A percentile compares a stretch with the other conserved stretches of the same genome.
Evolutionary conservation across 1,140 invertebrate species (phyloP).

Genomic region (Phthorimaea operculella): DNA sequence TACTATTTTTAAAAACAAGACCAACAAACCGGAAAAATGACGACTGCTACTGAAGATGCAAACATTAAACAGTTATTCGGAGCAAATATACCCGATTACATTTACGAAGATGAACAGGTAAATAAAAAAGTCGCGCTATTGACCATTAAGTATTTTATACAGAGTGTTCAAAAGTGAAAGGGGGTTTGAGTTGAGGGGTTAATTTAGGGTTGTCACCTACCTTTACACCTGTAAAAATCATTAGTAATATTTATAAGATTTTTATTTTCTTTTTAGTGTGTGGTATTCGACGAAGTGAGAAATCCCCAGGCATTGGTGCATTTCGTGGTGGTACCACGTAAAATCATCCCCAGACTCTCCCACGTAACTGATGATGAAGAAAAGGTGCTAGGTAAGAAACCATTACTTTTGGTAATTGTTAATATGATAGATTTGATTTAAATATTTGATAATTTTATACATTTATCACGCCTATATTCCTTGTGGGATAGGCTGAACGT

Average conservation of each 20-base stretch:
- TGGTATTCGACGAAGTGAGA: constrained; percentile 74
- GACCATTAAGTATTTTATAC: no score
- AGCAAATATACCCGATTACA: neutral
- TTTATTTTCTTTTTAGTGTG: constrained; percentile 60
- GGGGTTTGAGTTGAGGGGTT: no score
- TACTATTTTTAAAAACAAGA: no score
- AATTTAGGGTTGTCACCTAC: no score
- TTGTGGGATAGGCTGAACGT: no score
- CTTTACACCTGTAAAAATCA: no score
- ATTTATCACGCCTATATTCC: no score
- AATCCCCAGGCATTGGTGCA: constrained; percentile 91
- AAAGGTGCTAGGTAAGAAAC: constrained; percentile 66
- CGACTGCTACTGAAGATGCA: neutral
- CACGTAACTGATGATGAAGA: constrained; percentile 77
- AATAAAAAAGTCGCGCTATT: no score
- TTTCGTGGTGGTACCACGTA: constrained; percentile 95
- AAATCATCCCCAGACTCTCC: constrained; percentile 81
- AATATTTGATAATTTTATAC: neutral
- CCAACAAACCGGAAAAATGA: no score
- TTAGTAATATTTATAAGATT: constrained; percentile 5
- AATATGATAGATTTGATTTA: constrained; percentile 1
- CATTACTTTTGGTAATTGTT: neutral
- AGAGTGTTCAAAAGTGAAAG: no score
- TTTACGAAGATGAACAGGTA: constrained; percentile 11
- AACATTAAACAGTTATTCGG: neutral